Conservation (phyloP, 2,113 vertebrate species). For the Barbus barbus region DNA sequence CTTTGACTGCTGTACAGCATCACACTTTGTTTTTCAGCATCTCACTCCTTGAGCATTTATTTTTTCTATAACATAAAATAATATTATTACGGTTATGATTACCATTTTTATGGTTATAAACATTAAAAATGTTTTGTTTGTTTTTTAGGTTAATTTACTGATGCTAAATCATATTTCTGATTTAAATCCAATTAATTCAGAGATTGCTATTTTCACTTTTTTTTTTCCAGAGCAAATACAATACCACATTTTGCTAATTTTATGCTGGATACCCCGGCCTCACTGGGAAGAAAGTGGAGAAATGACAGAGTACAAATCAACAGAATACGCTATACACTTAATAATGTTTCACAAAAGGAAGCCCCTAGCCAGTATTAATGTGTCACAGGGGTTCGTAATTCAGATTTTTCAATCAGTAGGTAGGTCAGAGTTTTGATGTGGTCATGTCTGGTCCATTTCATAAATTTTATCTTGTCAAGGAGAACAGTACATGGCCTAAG, state of each 20-base stretch:
- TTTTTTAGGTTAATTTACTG: neutral
- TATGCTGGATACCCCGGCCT: too few species aligned
- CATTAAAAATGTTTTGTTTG: neutral
- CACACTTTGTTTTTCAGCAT: neutral
- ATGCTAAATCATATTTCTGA: neutral
- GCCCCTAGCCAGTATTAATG: constrained; percentile 41
- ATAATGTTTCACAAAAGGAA: constrained; percentile 29
- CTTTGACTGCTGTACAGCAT: neutral
- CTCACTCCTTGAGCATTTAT: neutral
- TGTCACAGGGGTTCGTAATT: constrained; percentile 27
- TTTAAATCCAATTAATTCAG: neutral
- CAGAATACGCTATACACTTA: constrained; percentile 2
- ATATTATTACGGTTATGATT: neutral
- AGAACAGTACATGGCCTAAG: constrained; percentile 35
- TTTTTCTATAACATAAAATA: neutral
- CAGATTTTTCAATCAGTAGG: constrained; percentile 52
- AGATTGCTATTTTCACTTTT: too few species aligned
- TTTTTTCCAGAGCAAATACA: too few species aligned
- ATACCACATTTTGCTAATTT: too few species aligned
- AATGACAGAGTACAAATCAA: neutral
- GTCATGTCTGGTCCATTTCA: constrained; percentile 53
- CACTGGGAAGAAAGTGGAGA: too few species aligned
- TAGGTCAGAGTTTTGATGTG: constrained; percentile 51
- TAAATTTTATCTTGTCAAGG: constrained; percentile 51
- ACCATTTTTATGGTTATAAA: neutral